Percentiles rank a stretch among this genome's conserved stretches.
Evolutionary conservation across 2,888 invertebrate genomes (phyloP).

Genomic region (Strigamia transsilvanica): DNA sequence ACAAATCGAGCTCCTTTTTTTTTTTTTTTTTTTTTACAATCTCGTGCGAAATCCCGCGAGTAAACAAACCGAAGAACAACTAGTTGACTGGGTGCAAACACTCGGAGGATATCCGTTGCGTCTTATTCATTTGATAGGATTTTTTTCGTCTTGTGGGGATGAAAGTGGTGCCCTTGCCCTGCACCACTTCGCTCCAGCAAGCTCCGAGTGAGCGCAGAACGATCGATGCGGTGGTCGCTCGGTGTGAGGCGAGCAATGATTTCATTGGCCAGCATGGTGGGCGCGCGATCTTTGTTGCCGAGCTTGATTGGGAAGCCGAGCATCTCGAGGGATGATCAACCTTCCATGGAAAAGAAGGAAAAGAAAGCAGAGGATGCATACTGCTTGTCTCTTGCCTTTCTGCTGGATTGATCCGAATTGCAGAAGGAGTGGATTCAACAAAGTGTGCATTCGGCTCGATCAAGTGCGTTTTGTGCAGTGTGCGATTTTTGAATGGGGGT

Average conservation of each 20-base stretch:
- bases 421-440: background rate
- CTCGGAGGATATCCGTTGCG: constrained; percentile 46
- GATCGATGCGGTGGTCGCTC: constrained; percentile 9
- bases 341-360: background rate
- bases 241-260: constrained; percentile 34
- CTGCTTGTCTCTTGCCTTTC: background rate
- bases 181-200: background rate
- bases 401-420: background rate
- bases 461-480: no score
- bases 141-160: constrained; percentile 32
- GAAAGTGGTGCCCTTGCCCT: constrained; percentile 45
- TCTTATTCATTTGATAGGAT: constrained; percentile 26
- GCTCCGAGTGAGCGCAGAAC: background rate
- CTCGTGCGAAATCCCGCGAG: background rate
- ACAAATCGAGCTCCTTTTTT: background rate
- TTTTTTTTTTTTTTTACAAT: background rate
- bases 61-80: background rate
- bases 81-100: constrained; percentile 35
- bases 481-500: background rate
- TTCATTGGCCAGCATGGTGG: constrained; percentile 12
- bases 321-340: background rate
- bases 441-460: no score
- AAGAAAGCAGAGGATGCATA: no score
- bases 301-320: constrained; percentile 2
- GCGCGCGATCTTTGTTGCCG: constrained; percentile 23